Evolutionary conservation across 1,140 invertebrate species (phyloP).

Genomic region (Pectinophora gossypiella): DNA sequence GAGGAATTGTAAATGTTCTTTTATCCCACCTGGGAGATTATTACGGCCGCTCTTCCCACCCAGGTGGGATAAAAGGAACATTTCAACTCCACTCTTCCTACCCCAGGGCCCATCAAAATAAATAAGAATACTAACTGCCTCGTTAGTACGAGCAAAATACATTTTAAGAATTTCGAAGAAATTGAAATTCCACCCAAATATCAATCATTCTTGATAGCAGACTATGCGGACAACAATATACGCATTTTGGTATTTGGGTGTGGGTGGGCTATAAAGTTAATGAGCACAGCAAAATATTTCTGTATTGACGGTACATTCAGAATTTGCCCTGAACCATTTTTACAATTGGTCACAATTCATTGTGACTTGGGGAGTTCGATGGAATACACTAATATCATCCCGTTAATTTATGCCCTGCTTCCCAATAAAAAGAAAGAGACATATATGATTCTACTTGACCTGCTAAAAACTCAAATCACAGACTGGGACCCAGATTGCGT

Average conservation of each 20-base stretch:
- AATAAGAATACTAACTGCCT: no score
- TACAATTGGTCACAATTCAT: constrained; percentile 10
- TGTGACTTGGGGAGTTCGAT: constrained; percentile 14
- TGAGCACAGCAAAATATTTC: neutral
- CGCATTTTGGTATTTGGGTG: neutral
- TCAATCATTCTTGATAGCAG: neutral
- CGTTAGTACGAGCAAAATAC: neutral
- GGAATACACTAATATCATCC: constrained; percentile 16
- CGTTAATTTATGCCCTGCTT: constrained; percentile 13
- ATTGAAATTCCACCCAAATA: neutral
- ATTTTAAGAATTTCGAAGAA: neutral
- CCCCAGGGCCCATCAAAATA: no score
- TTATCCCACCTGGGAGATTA: no score
- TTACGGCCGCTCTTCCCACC: no score
- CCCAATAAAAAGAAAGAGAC: constrained; percentile 10
- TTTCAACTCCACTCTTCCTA: no score
- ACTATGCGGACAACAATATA: neutral
- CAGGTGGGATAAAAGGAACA: no score
- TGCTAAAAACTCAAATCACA: constrained; percentile 11
- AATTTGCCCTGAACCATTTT: neutral
- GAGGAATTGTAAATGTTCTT: no score
- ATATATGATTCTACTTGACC: constrained; percentile 8
- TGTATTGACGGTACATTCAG: constrained; percentile 2
- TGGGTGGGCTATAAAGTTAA: neutral
- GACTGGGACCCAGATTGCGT: constrained; percentile 10